These are phyloP conservation scores for Menidia beryllina DNA, from an alignment of 2,113 vertebrate genomes.

Conservation along the genomic window DNA sequence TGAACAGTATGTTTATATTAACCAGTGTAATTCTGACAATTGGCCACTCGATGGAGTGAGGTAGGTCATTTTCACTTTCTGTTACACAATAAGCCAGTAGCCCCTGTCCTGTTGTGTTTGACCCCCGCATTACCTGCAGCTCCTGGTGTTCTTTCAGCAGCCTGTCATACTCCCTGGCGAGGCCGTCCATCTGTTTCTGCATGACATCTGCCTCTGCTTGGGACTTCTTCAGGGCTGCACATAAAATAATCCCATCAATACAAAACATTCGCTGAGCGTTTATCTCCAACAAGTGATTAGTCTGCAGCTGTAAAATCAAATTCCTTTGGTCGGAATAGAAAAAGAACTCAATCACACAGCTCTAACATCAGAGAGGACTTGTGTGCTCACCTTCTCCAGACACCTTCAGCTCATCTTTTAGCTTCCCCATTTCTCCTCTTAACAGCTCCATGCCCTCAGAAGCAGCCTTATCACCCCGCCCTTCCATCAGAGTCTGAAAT, in stretches of 20 bases:
- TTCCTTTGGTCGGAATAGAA: not conserved
- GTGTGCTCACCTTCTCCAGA: slow-evolving; percentile 80
- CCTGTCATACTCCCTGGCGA: slow-evolving; percentile 88
- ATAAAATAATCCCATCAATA: slow-evolving; percentile 27
- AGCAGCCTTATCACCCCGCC: slow-evolving; percentile 62
- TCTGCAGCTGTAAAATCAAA: not conserved
- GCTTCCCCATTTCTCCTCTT: slow-evolving; percentile 80
- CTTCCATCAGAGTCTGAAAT: slow-evolving; percentile 83
- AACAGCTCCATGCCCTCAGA: slow-evolving; percentile 80
- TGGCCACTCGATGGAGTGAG: too few relatives aligned
- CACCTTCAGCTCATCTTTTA: slow-evolving; percentile 85
- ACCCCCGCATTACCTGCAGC: slow-evolving; percentile 84
- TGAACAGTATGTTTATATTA: too few relatives aligned
- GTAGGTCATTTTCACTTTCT: too few relatives aligned
- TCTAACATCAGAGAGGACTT: not conserved
- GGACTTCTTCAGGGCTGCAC: slow-evolving; percentile 87
- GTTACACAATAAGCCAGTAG: not conserved
- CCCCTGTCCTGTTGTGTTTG: slow-evolving; percentile 1
- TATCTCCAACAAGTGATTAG: too few relatives aligned
- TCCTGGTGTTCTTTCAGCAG: slow-evolving; percentile 87
- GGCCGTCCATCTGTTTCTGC: slow-evolving; percentile 86
- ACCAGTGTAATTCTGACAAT: too few relatives aligned
- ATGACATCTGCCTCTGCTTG: slow-evolving; percentile 79
- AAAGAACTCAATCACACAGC: not conserved
- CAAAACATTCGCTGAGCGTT: not conserved